Percentiles rank a stretch among this genome's conserved stretches.
Evolutionary conservation across 1,140 invertebrate genomes (phyloP).

Genomic region (Saccostrea cuccullata): DNA sequence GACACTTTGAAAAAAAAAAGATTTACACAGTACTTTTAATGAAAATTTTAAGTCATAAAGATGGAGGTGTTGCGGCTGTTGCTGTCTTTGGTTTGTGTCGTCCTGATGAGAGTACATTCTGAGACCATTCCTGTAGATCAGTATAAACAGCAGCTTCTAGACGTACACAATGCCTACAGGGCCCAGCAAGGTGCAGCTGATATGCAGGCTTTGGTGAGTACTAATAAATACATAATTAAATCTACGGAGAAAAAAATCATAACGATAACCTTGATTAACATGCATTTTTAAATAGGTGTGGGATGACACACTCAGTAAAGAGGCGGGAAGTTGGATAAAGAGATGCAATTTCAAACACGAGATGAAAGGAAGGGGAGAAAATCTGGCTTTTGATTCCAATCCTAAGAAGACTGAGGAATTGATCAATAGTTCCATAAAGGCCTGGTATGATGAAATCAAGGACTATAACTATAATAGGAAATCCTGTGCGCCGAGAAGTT

Average conservation of each 20-base stretch:
- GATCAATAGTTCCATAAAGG: conserved; percentile 48
- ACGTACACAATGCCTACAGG: conserved; percentile 45
- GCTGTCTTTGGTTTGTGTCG: neutral
- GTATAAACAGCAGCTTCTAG: conserved; percentile 33
- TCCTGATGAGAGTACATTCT: neutral
- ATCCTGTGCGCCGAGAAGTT: conserved; percentile 33
- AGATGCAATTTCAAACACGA: conserved; percentile 60
- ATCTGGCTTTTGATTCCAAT: conserved; percentile 56
- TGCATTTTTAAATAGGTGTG: conserved; percentile 50
- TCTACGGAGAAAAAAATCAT: no score
- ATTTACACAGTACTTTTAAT: neutral
- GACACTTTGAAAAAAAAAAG: no score
- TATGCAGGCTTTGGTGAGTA: conserved; percentile 56
- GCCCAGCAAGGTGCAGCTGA: conserved; percentile 47
- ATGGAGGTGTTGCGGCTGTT: neutral
- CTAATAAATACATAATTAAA: neutral
- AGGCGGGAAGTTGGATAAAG: conserved; percentile 57
- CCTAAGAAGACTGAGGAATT: conserved; percentile 33
- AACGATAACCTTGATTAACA: no score
- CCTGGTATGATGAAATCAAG: conserved; percentile 55
- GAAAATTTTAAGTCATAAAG: neutral
- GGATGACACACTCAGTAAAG: conserved; percentile 52
- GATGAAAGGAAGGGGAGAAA: conserved; percentile 53
- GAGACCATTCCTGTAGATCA: neutral
- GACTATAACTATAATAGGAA: conserved; percentile 52